A percentile compares a stretch with the other conserved stretches of the same genome.
Conservation (phyloP, 1,140 invertebrate genomes). For the Daktulosphaira vitifoliae region DNA sequence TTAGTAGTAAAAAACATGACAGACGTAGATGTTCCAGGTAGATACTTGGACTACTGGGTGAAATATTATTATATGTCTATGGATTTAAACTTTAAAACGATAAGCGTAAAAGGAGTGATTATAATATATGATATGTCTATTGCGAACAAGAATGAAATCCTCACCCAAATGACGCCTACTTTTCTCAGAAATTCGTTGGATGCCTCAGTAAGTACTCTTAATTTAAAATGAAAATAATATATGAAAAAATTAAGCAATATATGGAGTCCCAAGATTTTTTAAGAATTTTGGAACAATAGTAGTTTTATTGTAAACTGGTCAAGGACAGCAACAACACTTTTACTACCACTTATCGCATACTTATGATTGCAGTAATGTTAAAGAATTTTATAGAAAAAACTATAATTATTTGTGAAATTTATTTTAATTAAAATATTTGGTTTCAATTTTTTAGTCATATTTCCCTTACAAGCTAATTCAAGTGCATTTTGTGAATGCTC, state of each 20-base stretch:
- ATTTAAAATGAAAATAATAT: too few relatives aligned
- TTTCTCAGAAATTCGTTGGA: constrained; percentile 9
- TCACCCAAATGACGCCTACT: constrained; percentile 4
- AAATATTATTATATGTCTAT: constrained; percentile 27
- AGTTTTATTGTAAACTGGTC: too few relatives aligned
- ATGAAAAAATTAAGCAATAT: too few relatives aligned
- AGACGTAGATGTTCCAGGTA: constrained; percentile 1
- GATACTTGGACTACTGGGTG: constrained; percentile 2
- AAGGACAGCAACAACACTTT: too few relatives aligned
- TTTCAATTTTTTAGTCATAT: constrained; percentile 11
- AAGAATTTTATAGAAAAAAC: too few relatives aligned
- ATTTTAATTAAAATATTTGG: too few relatives aligned
- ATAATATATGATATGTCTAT: constrained; percentile 15
- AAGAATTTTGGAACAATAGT: too few relatives aligned
- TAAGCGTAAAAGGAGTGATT: not conserved
- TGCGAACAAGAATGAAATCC: constrained; percentile 6
- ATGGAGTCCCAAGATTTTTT: too few relatives aligned
- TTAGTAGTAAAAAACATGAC: constrained; percentile 5
- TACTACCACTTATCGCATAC: too few relatives aligned
- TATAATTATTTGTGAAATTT: too few relatives aligned
- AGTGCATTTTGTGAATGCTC: constrained; percentile 16
- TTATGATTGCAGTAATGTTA: too few relatives aligned
- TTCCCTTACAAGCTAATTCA: constrained; percentile 26
- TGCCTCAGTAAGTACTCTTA: not conserved
- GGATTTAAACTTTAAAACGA: not conserved